phyloP scores from a whole-genome alignment of 2,113 vertebrate genomes.

The Pedionomus torquatus region DNA sequence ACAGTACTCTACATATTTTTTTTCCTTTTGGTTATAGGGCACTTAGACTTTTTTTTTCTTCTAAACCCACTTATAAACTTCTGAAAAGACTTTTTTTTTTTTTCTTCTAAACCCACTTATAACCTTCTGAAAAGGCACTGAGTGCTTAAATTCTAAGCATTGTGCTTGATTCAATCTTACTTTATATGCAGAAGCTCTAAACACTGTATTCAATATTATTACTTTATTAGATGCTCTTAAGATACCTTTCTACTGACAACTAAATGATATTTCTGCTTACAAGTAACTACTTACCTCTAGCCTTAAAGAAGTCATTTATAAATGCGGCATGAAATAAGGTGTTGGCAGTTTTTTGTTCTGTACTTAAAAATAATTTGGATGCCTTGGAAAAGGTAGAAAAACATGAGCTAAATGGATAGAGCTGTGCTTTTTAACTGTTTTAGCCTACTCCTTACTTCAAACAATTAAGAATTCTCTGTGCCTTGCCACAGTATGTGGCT shows the following conservation, averaged over 20 bases:
- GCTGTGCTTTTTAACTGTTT: conserved; percentile 12
- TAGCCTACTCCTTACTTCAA: background rate
- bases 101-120: background rate
- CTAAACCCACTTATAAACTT: background rate
- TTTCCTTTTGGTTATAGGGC: background rate
- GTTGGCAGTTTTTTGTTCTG: background rate
- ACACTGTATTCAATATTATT: background rate
- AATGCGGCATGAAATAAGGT: conserved; percentile 35
- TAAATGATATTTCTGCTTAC: conserved; percentile 36
- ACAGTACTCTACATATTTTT: background rate
- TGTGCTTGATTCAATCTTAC: background rate
- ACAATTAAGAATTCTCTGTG: conserved; percentile 42
- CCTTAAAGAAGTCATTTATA: conserved; percentile 17
- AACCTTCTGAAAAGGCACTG: background rate
- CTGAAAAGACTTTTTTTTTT: background rate
- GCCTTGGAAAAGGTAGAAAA: background rate
- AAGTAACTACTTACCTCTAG: conserved; percentile 18
- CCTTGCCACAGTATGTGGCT: conserved; percentile 45
- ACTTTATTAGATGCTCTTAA: conserved; percentile 37
- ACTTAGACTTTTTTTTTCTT: background rate
- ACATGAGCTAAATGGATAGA: background rate
- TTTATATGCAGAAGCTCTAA: background rate
- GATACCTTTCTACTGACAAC: conserved; percentile 21
- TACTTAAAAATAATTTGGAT: conserved; percentile 25
- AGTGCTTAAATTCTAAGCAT: background rate